Evolutionary conservation across 2,888 invertebrate species (phyloP).

Genomic region (Tridacna gigas): DNA sequence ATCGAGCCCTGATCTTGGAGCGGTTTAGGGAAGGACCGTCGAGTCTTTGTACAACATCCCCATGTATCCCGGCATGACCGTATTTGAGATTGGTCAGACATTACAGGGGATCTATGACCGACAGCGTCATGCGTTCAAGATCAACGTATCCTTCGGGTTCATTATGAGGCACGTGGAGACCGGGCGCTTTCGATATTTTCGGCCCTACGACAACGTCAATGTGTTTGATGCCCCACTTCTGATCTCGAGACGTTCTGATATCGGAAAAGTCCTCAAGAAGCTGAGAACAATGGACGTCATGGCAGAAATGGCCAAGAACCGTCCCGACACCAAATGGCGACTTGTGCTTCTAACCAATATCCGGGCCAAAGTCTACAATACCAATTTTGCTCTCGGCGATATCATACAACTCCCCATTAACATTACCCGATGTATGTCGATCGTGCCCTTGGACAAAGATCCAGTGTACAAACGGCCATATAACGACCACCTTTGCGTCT

Average conservation of each 20-base stretch:
- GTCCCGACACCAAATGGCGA: slow-evolving; percentile 44
- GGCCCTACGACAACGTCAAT: slow-evolving; percentile 31
- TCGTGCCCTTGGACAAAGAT: slow-evolving; percentile 29
- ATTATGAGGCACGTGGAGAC: slow-evolving; percentile 40
- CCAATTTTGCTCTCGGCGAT: slow-evolving; percentile 23
- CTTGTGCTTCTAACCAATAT: slow-evolving; percentile 40
- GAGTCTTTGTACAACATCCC: slow-evolving; percentile 43
- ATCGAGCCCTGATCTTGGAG: slow-evolving; percentile 40
- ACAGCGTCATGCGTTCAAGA: slow-evolving; percentile 26
- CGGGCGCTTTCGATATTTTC: slow-evolving; percentile 31
- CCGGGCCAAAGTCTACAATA: slow-evolving; percentile 15
- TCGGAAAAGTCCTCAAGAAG: slow-evolving; percentile 14
- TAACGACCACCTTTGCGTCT: slow-evolving; percentile 42
- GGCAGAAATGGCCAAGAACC: slow-evolving; percentile 15
- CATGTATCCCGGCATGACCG: slow-evolving; percentile 35
- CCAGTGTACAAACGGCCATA: slow-evolving; percentile 9
- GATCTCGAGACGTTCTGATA: slow-evolving; percentile 17
- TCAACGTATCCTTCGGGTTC: slow-evolving; percentile 38
- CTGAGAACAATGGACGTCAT: slow-evolving; percentile 22
- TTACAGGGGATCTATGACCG: slow-evolving; percentile 38
- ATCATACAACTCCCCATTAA: no score
- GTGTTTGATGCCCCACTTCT: slow-evolving; percentile 34
- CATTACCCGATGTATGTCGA: slow-evolving; percentile 5
- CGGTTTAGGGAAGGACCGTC: slow-evolving; percentile 34
- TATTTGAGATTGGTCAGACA: slow-evolving; percentile 31